Conservation (phyloP, 2,888 invertebrate genomes). For the Chrysolina haemoptera region DNA sequence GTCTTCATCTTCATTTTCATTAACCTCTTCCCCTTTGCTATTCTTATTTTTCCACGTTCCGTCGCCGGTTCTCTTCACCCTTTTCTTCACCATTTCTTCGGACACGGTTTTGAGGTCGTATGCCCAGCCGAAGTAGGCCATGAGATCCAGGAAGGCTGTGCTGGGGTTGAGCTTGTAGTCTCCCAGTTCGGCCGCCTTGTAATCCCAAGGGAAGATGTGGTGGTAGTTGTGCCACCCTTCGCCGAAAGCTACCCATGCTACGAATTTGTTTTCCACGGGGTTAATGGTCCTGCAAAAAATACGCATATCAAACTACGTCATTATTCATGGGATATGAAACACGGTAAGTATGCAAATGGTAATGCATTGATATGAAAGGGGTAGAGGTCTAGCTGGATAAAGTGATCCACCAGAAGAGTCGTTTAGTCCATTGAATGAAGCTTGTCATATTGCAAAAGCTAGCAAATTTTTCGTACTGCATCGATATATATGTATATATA, state of each 20-base stretch:
- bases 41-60: constrained; percentile 44
- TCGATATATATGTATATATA: too few species aligned
- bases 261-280: constrained; percentile 83
- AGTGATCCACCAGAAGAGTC: too few species aligned
- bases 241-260: constrained; percentile 82
- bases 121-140: constrained; percentile 78
- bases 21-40: constrained; percentile 11
- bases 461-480: too few species aligned
- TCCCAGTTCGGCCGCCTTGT: constrained; percentile 91
- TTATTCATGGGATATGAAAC: too few species aligned
- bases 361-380: too few species aligned
- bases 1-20: constrained; percentile 53
- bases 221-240: constrained; percentile 97
- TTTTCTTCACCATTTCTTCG: constrained; percentile 78
- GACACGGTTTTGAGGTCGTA: constrained; percentile 87
- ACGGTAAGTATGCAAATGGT: too few species aligned
- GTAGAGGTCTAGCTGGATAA: too few species aligned
- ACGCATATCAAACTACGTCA: too few species aligned
- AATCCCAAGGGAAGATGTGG: constrained; percentile 95
- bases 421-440: too few species aligned
- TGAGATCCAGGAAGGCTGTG: constrained; percentile 63
- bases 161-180: constrained; percentile 62
- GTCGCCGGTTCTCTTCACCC: constrained; percentile 69
- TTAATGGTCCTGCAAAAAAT: constrained; percentile 78
- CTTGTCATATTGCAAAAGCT: too few species aligned